phyloP scores from a whole-genome alignment of 2,888 invertebrate species.

The Eupithecia subumbrata region DNA sequence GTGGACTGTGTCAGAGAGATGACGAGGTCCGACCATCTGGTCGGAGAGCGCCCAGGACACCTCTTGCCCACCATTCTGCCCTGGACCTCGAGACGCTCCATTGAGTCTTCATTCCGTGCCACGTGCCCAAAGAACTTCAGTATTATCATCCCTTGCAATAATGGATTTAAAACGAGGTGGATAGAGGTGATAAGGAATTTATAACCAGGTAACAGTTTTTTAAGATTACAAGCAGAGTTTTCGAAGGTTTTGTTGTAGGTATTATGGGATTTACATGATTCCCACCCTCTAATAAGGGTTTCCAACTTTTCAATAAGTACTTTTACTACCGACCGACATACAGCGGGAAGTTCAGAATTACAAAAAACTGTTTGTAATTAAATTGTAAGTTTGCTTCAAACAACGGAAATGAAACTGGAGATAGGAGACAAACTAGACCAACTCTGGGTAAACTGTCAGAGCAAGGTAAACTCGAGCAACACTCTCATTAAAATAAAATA shows the following conservation, averaged over 20 bases:
- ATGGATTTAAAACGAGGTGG: not conserved
- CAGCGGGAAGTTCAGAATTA: slow-evolving; percentile 8
- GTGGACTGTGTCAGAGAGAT: too few relatives aligned
- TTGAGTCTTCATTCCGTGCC: too few relatives aligned
- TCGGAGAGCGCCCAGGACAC: too few relatives aligned
- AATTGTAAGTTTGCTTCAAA: slow-evolving; percentile 14
- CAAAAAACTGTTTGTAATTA: slow-evolving; percentile 31
- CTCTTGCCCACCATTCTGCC: too few relatives aligned
- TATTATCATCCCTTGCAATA: not conserved
- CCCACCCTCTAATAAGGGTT: not conserved
- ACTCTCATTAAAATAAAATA: slow-evolving; percentile 31
- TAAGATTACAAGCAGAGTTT: not conserved
- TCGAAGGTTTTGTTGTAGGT: not conserved
- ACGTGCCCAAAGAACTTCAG: too few relatives aligned
- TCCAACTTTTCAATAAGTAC: not conserved
- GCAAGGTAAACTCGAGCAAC: slow-evolving; percentile 32
- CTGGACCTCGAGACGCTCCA: too few relatives aligned
- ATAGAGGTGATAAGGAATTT: not conserved
- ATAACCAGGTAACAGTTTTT: not conserved
- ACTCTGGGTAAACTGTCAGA: slow-evolving; percentile 20
- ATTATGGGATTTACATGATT: not conserved
- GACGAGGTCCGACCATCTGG: too few relatives aligned
- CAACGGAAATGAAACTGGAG: not conserved
- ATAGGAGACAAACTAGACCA: slow-evolving; percentile 24
- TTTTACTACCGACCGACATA: not conserved